A percentile compares a stretch with the other conserved stretches of the same genome.
phyloP scores from a whole-genome alignment of 2,888 invertebrate genomes.

The Pristionchus exspectatus region DNA sequence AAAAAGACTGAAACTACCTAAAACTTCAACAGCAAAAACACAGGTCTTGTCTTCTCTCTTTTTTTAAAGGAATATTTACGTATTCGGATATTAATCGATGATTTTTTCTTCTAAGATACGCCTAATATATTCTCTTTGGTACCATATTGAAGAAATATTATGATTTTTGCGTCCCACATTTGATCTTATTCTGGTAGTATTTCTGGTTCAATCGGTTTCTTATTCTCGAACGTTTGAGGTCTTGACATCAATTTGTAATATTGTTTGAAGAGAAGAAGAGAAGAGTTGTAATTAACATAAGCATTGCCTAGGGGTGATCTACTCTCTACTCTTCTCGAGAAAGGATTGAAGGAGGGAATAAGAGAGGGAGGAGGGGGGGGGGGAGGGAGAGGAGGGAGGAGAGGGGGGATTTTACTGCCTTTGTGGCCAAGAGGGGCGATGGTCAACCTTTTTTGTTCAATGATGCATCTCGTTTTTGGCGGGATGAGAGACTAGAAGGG shows the following conservation, averaged over 20 bases:
- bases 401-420: background rate
- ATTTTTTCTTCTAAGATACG: too few species aligned
- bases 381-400: too few species aligned
- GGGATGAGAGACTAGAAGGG: background rate
- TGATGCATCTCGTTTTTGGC: conserved; percentile 20
- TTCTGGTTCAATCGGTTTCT: background rate
- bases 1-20: background rate
- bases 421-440: background rate
- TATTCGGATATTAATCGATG: too few species aligned
- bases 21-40: too few species aligned
- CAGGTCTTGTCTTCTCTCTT: too few species aligned
- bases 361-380: too few species aligned
- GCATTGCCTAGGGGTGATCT: background rate
- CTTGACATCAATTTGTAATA: background rate
- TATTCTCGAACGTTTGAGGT: background rate
- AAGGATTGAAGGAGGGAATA: background rate
- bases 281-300: background rate
- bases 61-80: too few species aligned
- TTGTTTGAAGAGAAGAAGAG: background rate
- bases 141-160: too few species aligned
- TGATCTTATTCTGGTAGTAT: too few species aligned
- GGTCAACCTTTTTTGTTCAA: conserved; percentile 21
- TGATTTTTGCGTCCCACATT: too few species aligned
- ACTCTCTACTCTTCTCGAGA: background rate
- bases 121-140: too few species aligned